These are phyloP conservation scores for Ellobius talpinus DNA, from an alignment of 2,113 vertebrate species.

Conservation along the genomic window DNA sequence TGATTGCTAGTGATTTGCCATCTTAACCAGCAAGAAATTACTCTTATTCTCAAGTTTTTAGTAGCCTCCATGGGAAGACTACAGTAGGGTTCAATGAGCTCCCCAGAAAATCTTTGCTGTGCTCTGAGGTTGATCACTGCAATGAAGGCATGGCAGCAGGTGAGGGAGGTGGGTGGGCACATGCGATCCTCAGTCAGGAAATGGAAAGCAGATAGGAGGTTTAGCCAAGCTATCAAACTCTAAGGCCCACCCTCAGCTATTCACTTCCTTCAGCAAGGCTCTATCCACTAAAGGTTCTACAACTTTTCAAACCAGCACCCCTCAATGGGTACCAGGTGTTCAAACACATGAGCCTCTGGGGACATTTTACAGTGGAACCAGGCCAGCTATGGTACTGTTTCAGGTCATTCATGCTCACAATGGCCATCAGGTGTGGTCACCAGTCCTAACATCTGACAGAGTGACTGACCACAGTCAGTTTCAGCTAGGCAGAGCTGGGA, in stretches of 20 bases:
- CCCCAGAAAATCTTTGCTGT: neutral
- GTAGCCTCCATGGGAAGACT: neutral
- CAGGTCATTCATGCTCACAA: neutral
- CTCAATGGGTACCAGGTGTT: neutral
- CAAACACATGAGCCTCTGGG: neutral
- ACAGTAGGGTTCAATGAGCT: neutral
- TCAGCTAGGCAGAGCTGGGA: neutral
- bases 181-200: neutral
- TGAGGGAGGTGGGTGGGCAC: neutral
- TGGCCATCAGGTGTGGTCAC: neutral
- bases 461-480: neutral
- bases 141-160: too few relatives aligned
- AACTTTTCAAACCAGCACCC: neutral
- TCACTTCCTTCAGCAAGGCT: neutral
- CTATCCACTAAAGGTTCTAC: neutral
- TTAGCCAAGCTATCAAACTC: neutral
- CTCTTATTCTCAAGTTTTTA: neutral
- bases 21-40: neutral
- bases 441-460: slow-evolving; percentile 6
- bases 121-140: neutral
- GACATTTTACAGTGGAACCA: neutral
- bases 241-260: neutral
- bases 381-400: neutral
- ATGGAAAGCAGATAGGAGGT: too few relatives aligned
- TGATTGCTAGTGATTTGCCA: neutral